phyloP scores from a whole-genome alignment of 2,797 vertebrate species.

The Poecile montanus region DNA sequence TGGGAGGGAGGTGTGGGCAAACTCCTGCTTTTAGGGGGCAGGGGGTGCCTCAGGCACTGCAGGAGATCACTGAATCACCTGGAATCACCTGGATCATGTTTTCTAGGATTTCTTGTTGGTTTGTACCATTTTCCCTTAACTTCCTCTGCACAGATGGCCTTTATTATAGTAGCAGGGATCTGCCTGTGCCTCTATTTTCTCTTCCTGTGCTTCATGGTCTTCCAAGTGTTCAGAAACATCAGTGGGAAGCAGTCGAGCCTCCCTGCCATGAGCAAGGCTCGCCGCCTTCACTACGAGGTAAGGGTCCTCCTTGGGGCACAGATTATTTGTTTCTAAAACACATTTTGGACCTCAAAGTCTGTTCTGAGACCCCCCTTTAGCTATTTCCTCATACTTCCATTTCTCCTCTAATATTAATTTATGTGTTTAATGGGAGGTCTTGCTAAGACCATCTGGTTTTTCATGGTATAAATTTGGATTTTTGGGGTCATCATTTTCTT shows the following conservation, averaged over 20 bases:
- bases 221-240: slow-evolving; percentile 97
- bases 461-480: not conserved
- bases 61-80: not conserved
- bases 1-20: not conserved
- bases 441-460: not conserved
- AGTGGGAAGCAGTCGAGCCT: slow-evolving; percentile 91
- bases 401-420: not conserved
- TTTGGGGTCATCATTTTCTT: not conserved
- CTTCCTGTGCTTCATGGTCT: slow-evolving; percentile 98
- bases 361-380: not conserved
- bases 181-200: slow-evolving; percentile 98
- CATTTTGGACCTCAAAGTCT: not conserved
- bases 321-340: not conserved
- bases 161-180: slow-evolving; percentile 96
- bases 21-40: not conserved
- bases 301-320: not conserved
- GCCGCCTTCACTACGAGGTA: slow-evolving; percentile 94
- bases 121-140: slow-evolving; percentile 73
- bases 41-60: not conserved
- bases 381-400: not conserved
- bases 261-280: slow-evolving; percentile 93
- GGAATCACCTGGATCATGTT: not conserved
- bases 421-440: not conserved
- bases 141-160: slow-evolving; percentile 87
- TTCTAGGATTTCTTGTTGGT: not conserved